These are phyloP conservation scores for Drosophila parthenogenetica DNA, from an alignment of 2,888 invertebrate species.

Conservation along the genomic window DNA sequence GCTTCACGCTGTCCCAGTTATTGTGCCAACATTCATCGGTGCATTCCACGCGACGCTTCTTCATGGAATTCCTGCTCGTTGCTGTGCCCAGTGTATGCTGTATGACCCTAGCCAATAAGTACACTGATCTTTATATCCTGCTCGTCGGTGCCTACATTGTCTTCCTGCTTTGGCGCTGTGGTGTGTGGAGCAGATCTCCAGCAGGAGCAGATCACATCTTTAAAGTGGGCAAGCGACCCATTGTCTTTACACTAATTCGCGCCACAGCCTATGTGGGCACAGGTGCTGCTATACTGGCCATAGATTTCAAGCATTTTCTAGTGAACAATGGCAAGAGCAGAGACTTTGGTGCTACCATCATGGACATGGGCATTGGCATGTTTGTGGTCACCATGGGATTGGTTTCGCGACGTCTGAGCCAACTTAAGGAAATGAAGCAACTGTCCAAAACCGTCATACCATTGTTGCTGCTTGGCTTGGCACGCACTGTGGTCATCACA, in stretches of 20 bases:
- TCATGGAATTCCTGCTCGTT: slow-evolving; percentile 87
- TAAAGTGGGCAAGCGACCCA: slow-evolving; percentile 71
- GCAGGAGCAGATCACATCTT: slow-evolving; percentile 15
- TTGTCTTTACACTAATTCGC: slow-evolving; percentile 89
- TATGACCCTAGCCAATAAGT: slow-evolving; percentile 86
- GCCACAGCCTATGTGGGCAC: slow-evolving; percentile 91
- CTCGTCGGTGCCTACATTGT: background rate
- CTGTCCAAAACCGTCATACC: slow-evolving; percentile 81
- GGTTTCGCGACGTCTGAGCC: slow-evolving; percentile 87
- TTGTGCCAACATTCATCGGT: slow-evolving; percentile 38
- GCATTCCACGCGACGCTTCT: slow-evolving; percentile 74
- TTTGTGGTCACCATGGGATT: slow-evolving; percentile 93
- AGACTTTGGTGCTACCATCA: slow-evolving; percentile 93
- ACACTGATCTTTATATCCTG: slow-evolving; percentile 50
- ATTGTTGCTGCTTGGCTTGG: slow-evolving; percentile 87
- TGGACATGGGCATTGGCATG: slow-evolving; percentile 98
- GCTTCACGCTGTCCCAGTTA: slow-evolving; percentile 61
- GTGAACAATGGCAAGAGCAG: slow-evolving; percentile 94
- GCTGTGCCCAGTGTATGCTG: slow-evolving; percentile 87
- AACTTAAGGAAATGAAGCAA: slow-evolving; percentile 60
- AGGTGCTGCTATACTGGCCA: slow-evolving; percentile 94
- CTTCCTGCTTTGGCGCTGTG: slow-evolving; percentile 51
- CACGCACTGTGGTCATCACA: slow-evolving; percentile 87
- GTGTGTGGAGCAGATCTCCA: background rate
- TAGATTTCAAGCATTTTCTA: slow-evolving; percentile 96